Percentiles rank a stretch among this genome's conserved stretches.
Conservation (phyloP, 2,113 vertebrate species). For the Garra rufa region DNA sequence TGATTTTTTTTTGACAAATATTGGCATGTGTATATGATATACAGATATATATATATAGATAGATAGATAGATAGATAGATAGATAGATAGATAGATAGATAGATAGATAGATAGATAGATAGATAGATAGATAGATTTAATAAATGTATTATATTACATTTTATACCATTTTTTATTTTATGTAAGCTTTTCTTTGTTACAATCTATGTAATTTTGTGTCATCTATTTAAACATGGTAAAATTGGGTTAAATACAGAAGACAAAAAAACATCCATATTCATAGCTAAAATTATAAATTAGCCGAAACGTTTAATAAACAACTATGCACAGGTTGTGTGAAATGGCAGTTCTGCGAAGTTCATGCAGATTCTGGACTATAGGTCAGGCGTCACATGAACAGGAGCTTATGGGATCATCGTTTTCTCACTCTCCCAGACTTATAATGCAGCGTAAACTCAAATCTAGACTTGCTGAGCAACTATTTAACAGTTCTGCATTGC, state of each 20-base stretch:
- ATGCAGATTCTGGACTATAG: background rate
- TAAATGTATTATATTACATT: background rate
- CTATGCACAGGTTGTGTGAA: background rate
- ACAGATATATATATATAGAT: too few relatives aligned
- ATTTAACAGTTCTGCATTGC: background rate
- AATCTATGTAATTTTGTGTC: background rate
- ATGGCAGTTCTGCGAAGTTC: conserved; percentile 1
- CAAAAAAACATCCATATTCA: background rate
- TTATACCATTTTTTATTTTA: background rate
- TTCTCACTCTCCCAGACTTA: background rate
- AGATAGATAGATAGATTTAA: too few relatives aligned
- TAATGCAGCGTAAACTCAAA: conserved; percentile 25
- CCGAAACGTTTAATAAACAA: conserved; percentile 2
- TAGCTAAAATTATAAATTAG: background rate
- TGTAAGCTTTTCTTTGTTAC: background rate
- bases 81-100: too few relatives aligned
- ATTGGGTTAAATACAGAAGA: background rate
- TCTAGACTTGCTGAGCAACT: background rate
- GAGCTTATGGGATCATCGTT: conserved; percentile 4
- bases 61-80: too few relatives aligned
- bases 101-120: too few relatives aligned
- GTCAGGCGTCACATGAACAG: background rate
- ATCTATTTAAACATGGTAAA: background rate
- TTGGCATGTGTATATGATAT: too few relatives aligned
- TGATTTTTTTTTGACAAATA: too few relatives aligned